Evolutionary conservation across 2,797 vertebrate genomes (phyloP).

Genomic region (Zenarchopterus dispar): DNA sequence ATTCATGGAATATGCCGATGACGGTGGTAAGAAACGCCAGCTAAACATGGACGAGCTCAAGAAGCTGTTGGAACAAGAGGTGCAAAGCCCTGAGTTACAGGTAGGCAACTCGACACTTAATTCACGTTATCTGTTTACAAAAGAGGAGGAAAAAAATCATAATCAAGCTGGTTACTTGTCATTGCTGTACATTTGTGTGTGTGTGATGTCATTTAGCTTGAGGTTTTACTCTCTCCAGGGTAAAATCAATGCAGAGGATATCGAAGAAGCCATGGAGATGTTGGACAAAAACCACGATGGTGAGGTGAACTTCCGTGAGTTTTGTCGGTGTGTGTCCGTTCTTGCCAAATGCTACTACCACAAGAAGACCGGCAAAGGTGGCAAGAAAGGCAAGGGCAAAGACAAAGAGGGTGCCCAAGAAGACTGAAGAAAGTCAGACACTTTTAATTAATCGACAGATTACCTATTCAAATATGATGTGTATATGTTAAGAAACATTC

Average conservation of each 20-base stretch:
- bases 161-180: too few species aligned
- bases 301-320: conserved; percentile 78
- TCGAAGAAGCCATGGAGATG: conserved; percentile 63
- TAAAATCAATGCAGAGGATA: conserved; percentile 60
- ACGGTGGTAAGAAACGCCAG: conserved; percentile 60
- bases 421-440: conserved; percentile 19
- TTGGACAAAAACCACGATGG: conserved; percentile 81
- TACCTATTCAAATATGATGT: neutral
- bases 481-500: neutral
- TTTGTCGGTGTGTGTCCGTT: conserved; percentile 63
- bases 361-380: conserved; percentile 55
- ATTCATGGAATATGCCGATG: conserved; percentile 70
- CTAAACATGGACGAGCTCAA: conserved; percentile 68
- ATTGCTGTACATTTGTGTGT: too few species aligned
- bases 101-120: conserved; percentile 47
- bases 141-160: too few species aligned
- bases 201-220: neutral
- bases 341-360: conserved; percentile 69
- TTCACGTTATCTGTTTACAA: neutral
- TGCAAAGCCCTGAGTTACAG: conserved; percentile 64
- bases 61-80: conserved; percentile 61
- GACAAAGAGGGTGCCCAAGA: conserved; percentile 18
- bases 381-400: conserved; percentile 52
- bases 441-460: neutral
- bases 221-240: conserved; percentile 44